These are phyloP conservation scores for Tragulus kanchil DNA, from an alignment of 2,113 vertebrate genomes.

Conservation along the genomic window DNA sequence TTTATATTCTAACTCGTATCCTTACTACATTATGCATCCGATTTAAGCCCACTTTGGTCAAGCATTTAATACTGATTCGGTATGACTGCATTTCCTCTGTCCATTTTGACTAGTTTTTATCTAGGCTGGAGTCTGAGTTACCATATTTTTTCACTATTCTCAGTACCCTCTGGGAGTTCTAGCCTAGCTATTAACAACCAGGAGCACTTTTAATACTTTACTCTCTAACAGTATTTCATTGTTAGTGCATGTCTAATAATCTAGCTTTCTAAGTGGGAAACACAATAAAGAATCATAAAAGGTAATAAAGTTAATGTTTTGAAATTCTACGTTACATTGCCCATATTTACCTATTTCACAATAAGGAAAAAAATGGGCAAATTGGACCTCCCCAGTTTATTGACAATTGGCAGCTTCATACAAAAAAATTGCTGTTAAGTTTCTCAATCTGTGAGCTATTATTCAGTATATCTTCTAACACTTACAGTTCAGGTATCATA, in stretches of 20 bases:
- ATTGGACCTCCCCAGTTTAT: background rate
- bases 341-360: background rate
- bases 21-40: background rate
- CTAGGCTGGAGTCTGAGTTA: background rate
- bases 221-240: background rate
- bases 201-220: background rate
- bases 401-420: background rate
- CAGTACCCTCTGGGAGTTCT: background rate
- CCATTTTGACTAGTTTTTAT: background rate
- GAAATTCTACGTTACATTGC: background rate
- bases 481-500: background rate
- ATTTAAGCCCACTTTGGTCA: background rate
- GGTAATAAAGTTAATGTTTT: background rate
- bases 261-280: background rate
- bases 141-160: background rate
- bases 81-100: background rate
- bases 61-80: background rate
- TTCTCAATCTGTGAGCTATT: background rate
- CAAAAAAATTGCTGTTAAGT: background rate
- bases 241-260: background rate
- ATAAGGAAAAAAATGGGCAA: background rate
- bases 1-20: background rate
- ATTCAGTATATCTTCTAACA: background rate
- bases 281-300: background rate
- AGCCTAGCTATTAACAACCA: background rate